Percentiles rank a stretch among this genome's conserved stretches.
Conservation (phyloP, 2,888 invertebrate species). For the Lithophane socia region DNA sequence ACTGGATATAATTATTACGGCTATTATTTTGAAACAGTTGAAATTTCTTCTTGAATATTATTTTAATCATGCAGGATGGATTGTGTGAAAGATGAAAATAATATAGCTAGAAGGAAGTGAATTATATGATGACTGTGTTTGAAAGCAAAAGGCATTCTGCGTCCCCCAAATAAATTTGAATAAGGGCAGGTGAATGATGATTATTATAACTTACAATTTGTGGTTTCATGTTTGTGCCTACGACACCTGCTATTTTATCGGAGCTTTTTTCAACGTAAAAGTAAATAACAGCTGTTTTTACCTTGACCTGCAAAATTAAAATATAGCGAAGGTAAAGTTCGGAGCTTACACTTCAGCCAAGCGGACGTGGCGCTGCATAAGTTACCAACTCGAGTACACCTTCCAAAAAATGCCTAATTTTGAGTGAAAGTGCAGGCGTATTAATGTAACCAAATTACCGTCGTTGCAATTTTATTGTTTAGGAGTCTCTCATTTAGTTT, state of each 20-base stretch:
- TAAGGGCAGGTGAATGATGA: background rate
- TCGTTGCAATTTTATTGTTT: background rate
- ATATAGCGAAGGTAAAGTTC: conserved; percentile 23
- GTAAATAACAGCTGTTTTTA: conserved; percentile 9
- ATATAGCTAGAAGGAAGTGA: background rate
- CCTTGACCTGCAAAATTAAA: conserved; percentile 41
- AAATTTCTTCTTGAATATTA: background rate
- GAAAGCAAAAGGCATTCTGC: background rate
- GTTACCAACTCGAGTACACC: conserved; percentile 34
- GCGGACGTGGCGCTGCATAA: conserved; percentile 42
- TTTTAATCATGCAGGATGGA: background rate
- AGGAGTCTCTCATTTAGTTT: background rate
- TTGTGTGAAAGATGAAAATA: background rate
- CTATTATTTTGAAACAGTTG: background rate
- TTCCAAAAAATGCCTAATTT: conserved; percentile 51
- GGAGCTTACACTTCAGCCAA: conserved; percentile 10
- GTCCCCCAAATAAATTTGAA: background rate
- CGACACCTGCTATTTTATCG: background rate
- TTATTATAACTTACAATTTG: background rate
- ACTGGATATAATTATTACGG: background rate
- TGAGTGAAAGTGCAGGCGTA: background rate
- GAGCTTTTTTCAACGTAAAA: background rate
- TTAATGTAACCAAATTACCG: background rate
- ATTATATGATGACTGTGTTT: background rate
- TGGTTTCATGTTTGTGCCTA: background rate